phyloP scores from a whole-genome alignment of 2,797 vertebrate species.

The Merluccius polli region DNA sequence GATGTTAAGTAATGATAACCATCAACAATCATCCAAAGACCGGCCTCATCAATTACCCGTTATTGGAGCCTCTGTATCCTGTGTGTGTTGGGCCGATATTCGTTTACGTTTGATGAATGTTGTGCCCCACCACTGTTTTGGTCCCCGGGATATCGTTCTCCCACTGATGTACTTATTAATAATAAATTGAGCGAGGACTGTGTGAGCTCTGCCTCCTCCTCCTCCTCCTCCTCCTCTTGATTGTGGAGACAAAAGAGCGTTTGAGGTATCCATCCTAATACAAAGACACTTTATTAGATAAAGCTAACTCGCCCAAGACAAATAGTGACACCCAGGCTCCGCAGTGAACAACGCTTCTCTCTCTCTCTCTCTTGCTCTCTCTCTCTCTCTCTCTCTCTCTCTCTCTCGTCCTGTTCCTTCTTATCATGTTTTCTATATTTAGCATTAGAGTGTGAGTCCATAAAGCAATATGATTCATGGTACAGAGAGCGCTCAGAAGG shows the following conservation, averaged over 20 bases:
- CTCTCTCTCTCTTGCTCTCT: background rate
- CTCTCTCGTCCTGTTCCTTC: conserved; percentile 27
- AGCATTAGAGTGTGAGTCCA: too few relatives aligned
- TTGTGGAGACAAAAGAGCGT: conserved; percentile 79
- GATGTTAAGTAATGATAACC: conserved; percentile 70
- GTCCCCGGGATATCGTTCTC: conserved; percentile 77
- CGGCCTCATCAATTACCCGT: conserved; percentile 77
- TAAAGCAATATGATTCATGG: too few relatives aligned
- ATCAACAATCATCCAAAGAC: conserved; percentile 70
- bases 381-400: too few relatives aligned
- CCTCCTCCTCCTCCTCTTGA: conserved; percentile 60
- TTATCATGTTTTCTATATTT: too few relatives aligned
- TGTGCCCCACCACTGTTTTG: conserved; percentile 69
- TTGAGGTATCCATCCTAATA: conserved; percentile 82
- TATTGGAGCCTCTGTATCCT: conserved; percentile 78
- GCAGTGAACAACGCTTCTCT: conserved; percentile 50
- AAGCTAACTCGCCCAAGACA: conserved; percentile 79
- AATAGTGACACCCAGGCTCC: conserved; percentile 62
- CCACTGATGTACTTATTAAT: conserved; percentile 84
- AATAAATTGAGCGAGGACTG: conserved; percentile 81
- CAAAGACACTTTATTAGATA: conserved; percentile 82
- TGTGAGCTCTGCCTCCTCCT: conserved; percentile 77
- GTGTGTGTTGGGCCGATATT: conserved; percentile 74
- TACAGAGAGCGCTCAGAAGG: too few relatives aligned
- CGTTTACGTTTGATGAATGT: conserved; percentile 81